phyloP scores from a whole-genome alignment of 2,113 vertebrate genomes.

The Hippoglossus stenolepis region DNA sequence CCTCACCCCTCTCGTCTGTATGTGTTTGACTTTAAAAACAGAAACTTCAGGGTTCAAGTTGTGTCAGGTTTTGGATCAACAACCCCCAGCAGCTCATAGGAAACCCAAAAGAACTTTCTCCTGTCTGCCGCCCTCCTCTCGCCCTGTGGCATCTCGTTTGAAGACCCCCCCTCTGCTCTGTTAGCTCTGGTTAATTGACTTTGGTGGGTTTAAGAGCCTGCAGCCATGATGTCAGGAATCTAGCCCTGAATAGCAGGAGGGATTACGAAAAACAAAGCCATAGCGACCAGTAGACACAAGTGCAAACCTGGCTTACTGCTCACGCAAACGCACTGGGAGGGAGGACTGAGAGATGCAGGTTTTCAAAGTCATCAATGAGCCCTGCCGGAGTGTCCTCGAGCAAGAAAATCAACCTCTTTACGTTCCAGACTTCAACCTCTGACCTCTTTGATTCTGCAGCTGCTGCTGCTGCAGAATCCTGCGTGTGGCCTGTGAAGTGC shows the following conservation, averaged over 20 bases:
- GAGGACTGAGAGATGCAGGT: constrained; percentile 1
- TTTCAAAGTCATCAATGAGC: not conserved
- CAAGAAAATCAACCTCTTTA: not conserved
- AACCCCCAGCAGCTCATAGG: not conserved
- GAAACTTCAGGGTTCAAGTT: not conserved
- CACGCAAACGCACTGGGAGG: constrained; percentile 64
- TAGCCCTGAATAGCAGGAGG: constrained; percentile 72
- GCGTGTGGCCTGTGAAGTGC: not conserved
- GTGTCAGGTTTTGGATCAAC: not conserved
- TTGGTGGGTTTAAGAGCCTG: constrained; percentile 63
- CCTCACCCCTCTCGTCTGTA: too few species aligned
- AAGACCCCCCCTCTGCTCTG: constrained; percentile 30
- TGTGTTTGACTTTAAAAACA: not conserved
- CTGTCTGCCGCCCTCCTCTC: constrained; percentile 24
- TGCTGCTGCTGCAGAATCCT: not conserved
- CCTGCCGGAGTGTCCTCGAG: constrained; percentile 4
- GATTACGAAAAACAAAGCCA: constrained; percentile 73
- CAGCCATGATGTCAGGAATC: constrained; percentile 68
- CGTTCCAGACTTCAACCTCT: not conserved
- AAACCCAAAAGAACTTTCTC: constrained; percentile 25
- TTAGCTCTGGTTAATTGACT: constrained; percentile 64
- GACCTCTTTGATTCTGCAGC: not conserved
- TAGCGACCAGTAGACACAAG: constrained; percentile 47
- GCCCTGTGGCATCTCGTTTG: constrained; percentile 29
- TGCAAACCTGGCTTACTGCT: constrained; percentile 66